Evolutionary conservation across 2,888 invertebrate species (phyloP).

Genomic region (Idaea aversata): DNA sequence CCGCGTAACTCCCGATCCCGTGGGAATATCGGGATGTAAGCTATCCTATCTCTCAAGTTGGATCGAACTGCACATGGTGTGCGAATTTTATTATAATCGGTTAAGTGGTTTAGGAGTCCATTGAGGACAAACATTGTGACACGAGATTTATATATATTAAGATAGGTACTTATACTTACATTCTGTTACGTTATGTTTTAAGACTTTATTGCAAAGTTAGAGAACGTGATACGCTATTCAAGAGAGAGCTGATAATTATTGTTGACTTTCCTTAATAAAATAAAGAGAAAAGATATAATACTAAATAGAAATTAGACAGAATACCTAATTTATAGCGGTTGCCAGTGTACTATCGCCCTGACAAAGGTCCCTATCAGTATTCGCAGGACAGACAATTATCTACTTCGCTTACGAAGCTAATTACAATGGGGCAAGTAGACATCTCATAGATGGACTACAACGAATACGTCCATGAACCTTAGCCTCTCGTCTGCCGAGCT

Average conservation of each 20-base stretch:
- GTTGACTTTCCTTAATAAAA: neutral
- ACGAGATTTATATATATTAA: too few relatives aligned
- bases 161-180: too few relatives aligned
- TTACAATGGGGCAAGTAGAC: constrained; percentile 6
- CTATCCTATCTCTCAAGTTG: too few relatives aligned
- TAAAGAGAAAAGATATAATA: neutral
- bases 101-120: too few relatives aligned
- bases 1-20: too few relatives aligned
- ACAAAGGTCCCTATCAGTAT: neutral
- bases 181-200: too few relatives aligned
- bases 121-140: too few relatives aligned
- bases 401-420: constrained; percentile 17
- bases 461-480: too few relatives aligned
- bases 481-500: too few relatives aligned
- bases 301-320: neutral
- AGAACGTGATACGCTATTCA: neutral
- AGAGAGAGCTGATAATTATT: neutral
- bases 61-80: too few relatives aligned
- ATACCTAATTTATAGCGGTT: neutral
- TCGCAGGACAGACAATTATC: constrained; percentile 22
- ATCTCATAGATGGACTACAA: neutral
- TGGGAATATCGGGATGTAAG: too few relatives aligned
- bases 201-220: neutral
- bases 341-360: neutral
- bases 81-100: too few relatives aligned